A percentile compares a stretch with the other conserved stretches of the same genome.
Conservation (phyloP, 2,113 vertebrate species). For the Mixornis gularis region DNA sequence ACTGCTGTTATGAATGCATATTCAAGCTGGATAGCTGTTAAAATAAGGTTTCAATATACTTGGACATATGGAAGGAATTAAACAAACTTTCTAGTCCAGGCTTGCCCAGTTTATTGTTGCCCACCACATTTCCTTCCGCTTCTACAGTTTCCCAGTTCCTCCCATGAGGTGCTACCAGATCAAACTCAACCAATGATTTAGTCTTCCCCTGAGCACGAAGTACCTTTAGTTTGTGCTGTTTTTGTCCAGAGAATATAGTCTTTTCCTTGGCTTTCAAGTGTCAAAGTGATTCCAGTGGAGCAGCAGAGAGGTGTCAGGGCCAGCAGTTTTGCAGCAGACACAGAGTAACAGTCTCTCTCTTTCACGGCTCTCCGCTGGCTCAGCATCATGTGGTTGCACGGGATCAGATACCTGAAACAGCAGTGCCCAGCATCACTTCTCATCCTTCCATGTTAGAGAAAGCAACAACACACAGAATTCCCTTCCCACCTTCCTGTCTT, state of each 20-base stretch:
- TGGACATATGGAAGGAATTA: background rate
- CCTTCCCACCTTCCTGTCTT: background rate
- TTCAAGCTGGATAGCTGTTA: background rate
- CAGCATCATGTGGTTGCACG: slow-evolving; percentile 96
- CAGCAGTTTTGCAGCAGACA: slow-evolving; percentile 88
- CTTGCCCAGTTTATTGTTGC: background rate
- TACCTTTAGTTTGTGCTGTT: slow-evolving; percentile 68
- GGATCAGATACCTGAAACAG: slow-evolving; percentile 88
- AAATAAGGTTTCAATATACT: background rate
- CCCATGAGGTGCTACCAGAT: background rate
- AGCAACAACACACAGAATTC: background rate
- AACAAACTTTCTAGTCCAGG: background rate
- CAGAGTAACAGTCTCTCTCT: slow-evolving; percentile 91
- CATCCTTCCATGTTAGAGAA: background rate
- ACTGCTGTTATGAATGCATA: background rate
- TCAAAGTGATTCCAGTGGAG: slow-evolving; percentile 80
- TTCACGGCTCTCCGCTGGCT: slow-evolving; percentile 88
- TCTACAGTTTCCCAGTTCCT: background rate
- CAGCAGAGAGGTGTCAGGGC: slow-evolving; percentile 90
- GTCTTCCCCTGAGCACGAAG: background rate
- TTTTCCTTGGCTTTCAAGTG: slow-evolving; percentile 78
- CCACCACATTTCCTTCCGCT: background rate
- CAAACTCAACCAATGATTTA: background rate
- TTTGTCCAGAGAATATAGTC: slow-evolving; percentile 88
- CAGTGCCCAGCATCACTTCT: background rate